Conservation (phyloP, 37 sponge, comb jelly and placozoan species). For the Spongilla lacustris region DNA sequence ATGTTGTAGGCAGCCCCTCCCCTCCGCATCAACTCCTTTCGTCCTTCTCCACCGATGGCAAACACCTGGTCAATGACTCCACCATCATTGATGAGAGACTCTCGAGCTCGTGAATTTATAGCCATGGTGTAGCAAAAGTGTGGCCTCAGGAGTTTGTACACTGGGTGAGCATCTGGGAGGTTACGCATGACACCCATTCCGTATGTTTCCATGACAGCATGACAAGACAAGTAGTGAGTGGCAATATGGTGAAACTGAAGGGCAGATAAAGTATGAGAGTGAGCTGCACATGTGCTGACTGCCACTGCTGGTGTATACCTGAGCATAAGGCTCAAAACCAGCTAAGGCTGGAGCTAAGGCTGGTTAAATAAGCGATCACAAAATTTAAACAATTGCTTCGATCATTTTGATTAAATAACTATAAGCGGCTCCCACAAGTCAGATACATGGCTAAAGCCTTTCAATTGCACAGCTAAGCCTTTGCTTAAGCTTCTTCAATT, state of each 20-base stretch:
- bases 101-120: constrained; percentile 59
- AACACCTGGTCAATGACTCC: constrained; percentile 54
- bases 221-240: constrained; percentile 69
- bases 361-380: too few species aligned
- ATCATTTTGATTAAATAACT: too few species aligned
- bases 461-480: too few species aligned
- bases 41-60: constrained; percentile 62
- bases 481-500: too few species aligned
- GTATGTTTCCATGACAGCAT: constrained; percentile 75
- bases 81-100: constrained; percentile 36
- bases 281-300: neutral
- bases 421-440: too few species aligned
- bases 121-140: constrained; percentile 70
- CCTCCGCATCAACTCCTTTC: constrained; percentile 9
- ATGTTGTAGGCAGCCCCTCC: constrained; percentile 20
- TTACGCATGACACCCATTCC: constrained; percentile 61
- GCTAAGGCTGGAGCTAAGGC: too few species aligned
- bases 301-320: neutral
- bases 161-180: constrained; percentile 71
- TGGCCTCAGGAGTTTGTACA: constrained; percentile 64
- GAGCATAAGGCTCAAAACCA: too few species aligned
- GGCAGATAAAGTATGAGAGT: neutral
- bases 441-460: too few species aligned
- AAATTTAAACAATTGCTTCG: too few species aligned
- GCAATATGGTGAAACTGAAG: constrained; percentile 52